Percentiles rank a stretch among this genome's conserved stretches.
Evolutionary conservation across 2,113 vertebrate species (phyloP).

Genomic region (Pantherophis guttatus): DNA sequence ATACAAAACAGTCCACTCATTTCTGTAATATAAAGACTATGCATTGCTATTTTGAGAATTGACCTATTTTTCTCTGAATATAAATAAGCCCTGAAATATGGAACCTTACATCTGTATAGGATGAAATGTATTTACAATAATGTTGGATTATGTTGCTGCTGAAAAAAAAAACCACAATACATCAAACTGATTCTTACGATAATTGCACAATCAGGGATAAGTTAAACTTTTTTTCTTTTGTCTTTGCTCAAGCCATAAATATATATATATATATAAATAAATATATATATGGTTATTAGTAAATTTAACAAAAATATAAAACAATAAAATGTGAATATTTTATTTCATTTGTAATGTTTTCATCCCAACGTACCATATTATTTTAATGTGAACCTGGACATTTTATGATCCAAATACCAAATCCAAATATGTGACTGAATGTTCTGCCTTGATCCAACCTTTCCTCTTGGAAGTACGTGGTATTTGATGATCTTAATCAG

Average conservation of each 20-base stretch:
- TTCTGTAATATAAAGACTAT: conserved; percentile 75
- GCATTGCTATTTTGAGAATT: conserved; percentile 68
- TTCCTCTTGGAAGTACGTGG: background rate
- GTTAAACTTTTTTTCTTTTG: conserved; percentile 74
- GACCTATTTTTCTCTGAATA: conserved; percentile 75
- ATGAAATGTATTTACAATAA: conserved; percentile 75
- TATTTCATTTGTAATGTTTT: conserved; percentile 53
- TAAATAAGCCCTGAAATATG: conserved; percentile 68
- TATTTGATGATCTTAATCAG: background rate
- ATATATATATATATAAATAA: conserved; percentile 71
- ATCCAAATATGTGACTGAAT: background rate
- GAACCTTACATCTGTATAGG: conserved; percentile 75
- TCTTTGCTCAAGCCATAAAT: conserved; percentile 82
- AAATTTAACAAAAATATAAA: conserved; percentile 73
- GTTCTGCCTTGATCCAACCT: background rate
- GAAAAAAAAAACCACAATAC: conserved; percentile 49
- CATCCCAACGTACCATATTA: conserved; percentile 44
- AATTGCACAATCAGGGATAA: conserved; percentile 74
- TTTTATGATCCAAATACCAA: background rate
- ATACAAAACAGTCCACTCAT: conserved; percentile 66
- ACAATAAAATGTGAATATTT: conserved; percentile 66
- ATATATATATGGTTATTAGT: conserved; percentile 74
- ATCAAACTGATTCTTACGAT: conserved; percentile 67
- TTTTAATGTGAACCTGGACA: background rate
- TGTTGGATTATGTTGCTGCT: conserved; percentile 70